Conservation (phyloP, 2,797 vertebrate genomes). For the Carduelis carduelis region DNA sequence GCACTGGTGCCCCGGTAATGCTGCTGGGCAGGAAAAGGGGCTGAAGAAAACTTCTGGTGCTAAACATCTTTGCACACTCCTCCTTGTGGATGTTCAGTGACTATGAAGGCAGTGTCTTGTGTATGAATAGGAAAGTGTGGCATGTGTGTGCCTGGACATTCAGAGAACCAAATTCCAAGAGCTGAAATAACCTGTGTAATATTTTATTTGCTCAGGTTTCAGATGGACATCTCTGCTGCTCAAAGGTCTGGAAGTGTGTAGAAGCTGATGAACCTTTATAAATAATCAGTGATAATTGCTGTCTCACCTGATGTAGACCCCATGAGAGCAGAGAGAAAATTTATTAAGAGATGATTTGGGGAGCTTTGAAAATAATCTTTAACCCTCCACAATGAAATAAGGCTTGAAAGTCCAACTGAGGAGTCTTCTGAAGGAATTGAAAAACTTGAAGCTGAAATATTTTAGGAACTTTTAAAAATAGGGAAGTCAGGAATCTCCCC, state of each 20-base stretch:
- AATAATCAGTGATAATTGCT: background rate
- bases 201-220: background rate
- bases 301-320: background rate
- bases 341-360: background rate
- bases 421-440: slow-evolving; percentile 22
- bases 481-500: slow-evolving; percentile 52
- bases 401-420: background rate
- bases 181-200: background rate
- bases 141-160: fast-evolving
- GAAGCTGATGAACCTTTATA: background rate
- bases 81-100: background rate
- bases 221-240: background rate
- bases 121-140: background rate
- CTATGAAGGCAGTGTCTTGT: background rate
- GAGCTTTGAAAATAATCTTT: background rate
- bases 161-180: background rate
- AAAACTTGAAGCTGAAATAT: slow-evolving; percentile 19
- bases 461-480: slow-evolving; percentile 53
- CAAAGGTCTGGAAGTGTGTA: background rate
- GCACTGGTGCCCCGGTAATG: background rate
- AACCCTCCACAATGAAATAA: background rate
- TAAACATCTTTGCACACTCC: background rate
- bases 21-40: background rate
- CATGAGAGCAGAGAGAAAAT: background rate
- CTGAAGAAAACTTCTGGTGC: background rate